Base-by-base conservation (phyloP, 1,140 invertebrate genomes). In the Saccostrea cuccullata region DNA sequence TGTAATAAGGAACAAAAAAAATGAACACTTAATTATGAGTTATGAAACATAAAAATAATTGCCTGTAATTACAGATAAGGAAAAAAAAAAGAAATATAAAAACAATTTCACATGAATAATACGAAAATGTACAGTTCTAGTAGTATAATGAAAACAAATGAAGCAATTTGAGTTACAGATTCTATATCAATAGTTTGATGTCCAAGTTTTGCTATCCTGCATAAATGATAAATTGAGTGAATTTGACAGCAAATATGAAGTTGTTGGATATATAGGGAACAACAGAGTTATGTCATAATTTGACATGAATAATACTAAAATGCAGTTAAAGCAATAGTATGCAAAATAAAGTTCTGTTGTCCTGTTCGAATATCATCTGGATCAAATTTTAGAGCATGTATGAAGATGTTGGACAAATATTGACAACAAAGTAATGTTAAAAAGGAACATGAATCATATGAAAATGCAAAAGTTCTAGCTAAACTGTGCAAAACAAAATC, bases 151-250 rank as follows among this genome's bases (percentile, higher is more conserved):
- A 64, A 64, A 64, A 64, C 12, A 64, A 64, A 64, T 64, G 5
- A 64, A 64, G 60, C 13, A 64, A 64, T 64, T 64, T 64, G 60
- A 64, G 9, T 64, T 64, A 64, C 60, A 64, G 60, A 64, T 64
- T 64, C 60, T 64, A 64, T n/a, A 64, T 64, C n/a, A 64, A 64
- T 64, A 64, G 60, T 64, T 64, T 64, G 60, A 64, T 64, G 60
- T 64, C 60, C 60, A 64, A 64, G 60, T 15, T 64, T 64, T 64
- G 12, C 12, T 64, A 0, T 64, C 60, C 17, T 64, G 60, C 17
- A n/a, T 64, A 64, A 64, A 64, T 64, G 9, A 64, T 64, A 64
- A 64, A 64, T 36, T 36, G 30, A 36, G 30, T 36, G 30, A 36
- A 36, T 64, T 64, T 64, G 60, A 64, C 60, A 64, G 13, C 60